A percentile compares a stretch with the other conserved stretches of the same genome.
Conservation (phyloP, 1,140 invertebrate species). For the Asobara japonica region DNA sequence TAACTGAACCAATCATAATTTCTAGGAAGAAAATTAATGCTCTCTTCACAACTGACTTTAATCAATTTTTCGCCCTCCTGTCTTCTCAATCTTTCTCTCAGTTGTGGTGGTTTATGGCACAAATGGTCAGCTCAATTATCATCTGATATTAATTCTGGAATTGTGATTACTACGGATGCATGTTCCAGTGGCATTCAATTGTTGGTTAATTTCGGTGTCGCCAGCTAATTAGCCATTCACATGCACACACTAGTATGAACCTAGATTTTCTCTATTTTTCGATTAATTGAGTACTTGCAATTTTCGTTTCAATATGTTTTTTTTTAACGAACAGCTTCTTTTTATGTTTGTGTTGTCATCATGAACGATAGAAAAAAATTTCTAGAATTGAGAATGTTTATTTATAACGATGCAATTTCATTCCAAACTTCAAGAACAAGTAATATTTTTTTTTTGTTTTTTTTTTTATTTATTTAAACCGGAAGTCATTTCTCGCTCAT, state of each 20-base stretch:
- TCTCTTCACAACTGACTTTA: too few relatives aligned
- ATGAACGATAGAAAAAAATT: too few relatives aligned
- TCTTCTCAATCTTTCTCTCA: constrained; percentile 32
- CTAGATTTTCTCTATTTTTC: neutral
- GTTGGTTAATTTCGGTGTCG: constrained; percentile 2
- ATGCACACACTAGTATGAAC: neutral
- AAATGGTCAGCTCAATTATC: constrained; percentile 55
- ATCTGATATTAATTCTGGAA: constrained; percentile 24
- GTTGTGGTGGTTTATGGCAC: constrained; percentile 51
- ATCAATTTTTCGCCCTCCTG: too few relatives aligned
- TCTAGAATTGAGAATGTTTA: neutral
- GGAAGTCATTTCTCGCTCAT: neutral
- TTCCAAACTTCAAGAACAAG: neutral
- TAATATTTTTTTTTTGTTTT: neutral
- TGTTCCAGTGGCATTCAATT: neutral
- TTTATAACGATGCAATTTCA: neutral
- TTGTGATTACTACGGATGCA: constrained; percentile 17
- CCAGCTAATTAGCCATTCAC: neutral
- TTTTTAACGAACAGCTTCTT: neutral
- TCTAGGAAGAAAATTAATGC: too few relatives aligned
- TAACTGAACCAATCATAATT: too few relatives aligned
- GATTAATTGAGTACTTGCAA: neutral
- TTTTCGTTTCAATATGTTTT: neutral
- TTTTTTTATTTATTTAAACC: neutral
- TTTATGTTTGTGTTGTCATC: too few relatives aligned